phyloP scores from a whole-genome alignment of 2,797 vertebrate species.

The Arremon brunneinucha region DNA sequence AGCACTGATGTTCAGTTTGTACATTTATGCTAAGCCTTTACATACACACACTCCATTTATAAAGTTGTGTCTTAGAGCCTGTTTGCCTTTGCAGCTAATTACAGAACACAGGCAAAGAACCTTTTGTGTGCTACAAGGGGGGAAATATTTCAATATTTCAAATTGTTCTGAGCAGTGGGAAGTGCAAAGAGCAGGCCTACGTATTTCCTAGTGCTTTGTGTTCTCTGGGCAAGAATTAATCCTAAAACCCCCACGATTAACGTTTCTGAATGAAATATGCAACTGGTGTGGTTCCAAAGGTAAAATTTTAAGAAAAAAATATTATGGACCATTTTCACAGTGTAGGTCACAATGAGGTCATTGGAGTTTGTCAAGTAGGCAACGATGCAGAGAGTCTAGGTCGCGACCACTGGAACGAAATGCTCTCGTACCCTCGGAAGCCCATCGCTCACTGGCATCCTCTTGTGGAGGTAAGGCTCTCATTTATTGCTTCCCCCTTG shows the following conservation, averaged over 20 bases:
- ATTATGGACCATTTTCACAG: constrained; percentile 84
- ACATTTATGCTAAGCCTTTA: background rate
- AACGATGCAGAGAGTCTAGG: constrained; percentile 91
- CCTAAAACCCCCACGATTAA: background rate
- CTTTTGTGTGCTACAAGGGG: background rate
- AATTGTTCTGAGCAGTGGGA: background rate
- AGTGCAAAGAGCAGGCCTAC: background rate
- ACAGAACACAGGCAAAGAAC: background rate
- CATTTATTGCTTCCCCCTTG: background rate
- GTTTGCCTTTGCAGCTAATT: background rate
- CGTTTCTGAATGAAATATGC: background rate
- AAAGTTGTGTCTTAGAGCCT: background rate
- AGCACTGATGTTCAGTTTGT: background rate
- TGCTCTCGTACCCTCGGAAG: constrained; percentile 96
- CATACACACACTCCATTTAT: background rate
- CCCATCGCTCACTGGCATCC: constrained; percentile 98
- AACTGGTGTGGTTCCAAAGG: background rate
- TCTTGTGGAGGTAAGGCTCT: constrained; percentile 89
- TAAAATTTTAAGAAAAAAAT: constrained; percentile 74
- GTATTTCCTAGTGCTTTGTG: background rate
- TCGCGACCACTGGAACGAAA: constrained; percentile 98
- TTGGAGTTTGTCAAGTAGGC: constrained; percentile 96
- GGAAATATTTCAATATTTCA: background rate
- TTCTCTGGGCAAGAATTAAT: background rate
- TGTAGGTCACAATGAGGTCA: constrained; percentile 99